phyloP scores from a whole-genome alignment of 2,888 invertebrate species.

The Microctonus aethiopoides region DNA sequence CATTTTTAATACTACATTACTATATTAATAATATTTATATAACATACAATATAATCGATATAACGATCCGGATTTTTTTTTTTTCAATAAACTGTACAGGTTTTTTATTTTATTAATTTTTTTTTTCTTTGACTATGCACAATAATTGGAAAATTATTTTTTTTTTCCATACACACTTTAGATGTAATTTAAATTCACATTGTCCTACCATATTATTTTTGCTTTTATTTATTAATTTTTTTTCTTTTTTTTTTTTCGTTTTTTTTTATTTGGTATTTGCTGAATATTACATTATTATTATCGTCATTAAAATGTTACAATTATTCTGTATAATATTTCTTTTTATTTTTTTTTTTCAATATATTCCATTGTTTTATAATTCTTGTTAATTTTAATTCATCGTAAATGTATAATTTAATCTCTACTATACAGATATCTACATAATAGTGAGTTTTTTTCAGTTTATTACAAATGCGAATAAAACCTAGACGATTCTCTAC shows the following conservation, averaged over 20 bases:
- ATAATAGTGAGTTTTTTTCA: conserved; percentile 58
- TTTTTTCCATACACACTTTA: conserved; percentile 24
- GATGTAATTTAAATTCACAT: conserved; percentile 30
- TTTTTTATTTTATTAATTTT: conserved; percentile 12
- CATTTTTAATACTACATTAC: conserved; percentile 58
- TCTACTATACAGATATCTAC: conserved; percentile 67
- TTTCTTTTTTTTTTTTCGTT: conserved; percentile 34
- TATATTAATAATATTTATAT: conserved; percentile 46
- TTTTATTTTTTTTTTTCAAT: conserved; percentile 40
- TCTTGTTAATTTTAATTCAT: conserved; percentile 57
- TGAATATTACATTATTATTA: conserved; percentile 51
- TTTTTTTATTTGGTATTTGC: conserved; percentile 44
- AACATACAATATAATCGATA: conserved; percentile 53
- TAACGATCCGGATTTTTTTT: conserved; percentile 54
- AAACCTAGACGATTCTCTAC: neutral
- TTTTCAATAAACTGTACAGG: conserved; percentile 59
- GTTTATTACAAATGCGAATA: conserved; percentile 44
- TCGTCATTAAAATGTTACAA: conserved; percentile 61
- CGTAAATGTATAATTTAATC: conserved; percentile 49
- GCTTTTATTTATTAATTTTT: conserved; percentile 28
- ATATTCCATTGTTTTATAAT: conserved; percentile 38
- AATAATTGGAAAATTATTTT: neutral
- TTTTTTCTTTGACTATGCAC: neutral
- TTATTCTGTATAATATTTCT: conserved; percentile 51
- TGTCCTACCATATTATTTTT: conserved; percentile 49